Conservation (phyloP, 2,797 vertebrate species). For the Ceryle rudis region DNA sequence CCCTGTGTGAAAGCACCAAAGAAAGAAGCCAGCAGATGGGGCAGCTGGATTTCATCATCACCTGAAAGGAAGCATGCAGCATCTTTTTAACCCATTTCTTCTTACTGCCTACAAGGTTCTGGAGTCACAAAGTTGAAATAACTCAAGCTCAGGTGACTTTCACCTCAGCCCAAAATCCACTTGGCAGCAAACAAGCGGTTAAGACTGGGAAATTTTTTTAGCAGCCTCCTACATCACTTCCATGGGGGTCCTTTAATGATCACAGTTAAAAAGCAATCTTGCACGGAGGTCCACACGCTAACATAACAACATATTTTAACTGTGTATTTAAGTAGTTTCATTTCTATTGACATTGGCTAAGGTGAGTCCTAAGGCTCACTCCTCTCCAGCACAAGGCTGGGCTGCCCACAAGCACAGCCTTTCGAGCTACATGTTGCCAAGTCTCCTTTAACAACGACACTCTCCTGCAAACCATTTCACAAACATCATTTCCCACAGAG, state of each 20-base stretch:
- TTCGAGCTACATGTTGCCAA: neutral
- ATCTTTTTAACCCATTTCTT: neutral
- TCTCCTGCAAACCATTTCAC: neutral
- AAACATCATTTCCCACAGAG: neutral
- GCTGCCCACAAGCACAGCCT: neutral
- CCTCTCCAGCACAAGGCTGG: neutral
- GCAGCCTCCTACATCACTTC: neutral
- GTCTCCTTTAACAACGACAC: neutral
- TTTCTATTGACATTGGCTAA: slow-evolving; percentile 55
- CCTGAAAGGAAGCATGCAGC: neutral
- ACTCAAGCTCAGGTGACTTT: neutral
- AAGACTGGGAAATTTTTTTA: neutral
- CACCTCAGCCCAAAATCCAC: neutral
- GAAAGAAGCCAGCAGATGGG: neutral
- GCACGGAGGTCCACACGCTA: slow-evolving; percentile 63
- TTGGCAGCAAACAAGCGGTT: slow-evolving; percentile 1
- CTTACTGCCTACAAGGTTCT: neutral
- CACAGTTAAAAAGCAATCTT: slow-evolving; percentile 29
- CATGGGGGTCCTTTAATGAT: neutral
- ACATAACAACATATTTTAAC: slow-evolving; percentile 62
- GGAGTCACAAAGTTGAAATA: neutral
- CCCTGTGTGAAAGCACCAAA: rapidly evolving
- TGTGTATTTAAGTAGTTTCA: slow-evolving; percentile 46
- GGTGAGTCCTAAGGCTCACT: neutral
- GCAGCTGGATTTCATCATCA: neutral